Conservation (phyloP, 2,113 vertebrate genomes). For the Calyptomena viridis region DNA sequence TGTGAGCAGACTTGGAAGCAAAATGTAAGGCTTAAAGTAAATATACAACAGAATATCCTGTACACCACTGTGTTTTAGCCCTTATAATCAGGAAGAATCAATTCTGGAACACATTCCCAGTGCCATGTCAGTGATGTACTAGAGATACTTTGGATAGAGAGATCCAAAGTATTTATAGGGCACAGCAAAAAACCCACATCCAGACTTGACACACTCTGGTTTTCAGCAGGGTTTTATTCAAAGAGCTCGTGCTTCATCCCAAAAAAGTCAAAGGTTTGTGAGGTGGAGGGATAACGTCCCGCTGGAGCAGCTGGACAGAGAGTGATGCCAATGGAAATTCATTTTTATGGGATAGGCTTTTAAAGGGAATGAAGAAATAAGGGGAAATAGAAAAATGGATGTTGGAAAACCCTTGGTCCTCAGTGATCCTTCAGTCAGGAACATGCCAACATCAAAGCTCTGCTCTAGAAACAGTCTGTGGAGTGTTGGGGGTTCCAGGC, state of each 20-base stretch:
- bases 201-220: neutral
- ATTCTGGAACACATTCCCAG: neutral
- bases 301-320: neutral
- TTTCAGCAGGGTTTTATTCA: neutral
- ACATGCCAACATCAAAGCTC: neutral
- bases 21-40: neutral
- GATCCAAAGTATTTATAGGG: neutral
- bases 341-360: neutral
- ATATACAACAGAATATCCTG: neutral
- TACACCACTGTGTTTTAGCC: neutral
- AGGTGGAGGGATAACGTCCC: neutral
- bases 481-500: neutral
- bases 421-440: neutral
- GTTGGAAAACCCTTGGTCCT: rapidly evolving
- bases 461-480: neutral
- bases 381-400: neutral
- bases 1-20: neutral
- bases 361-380: neutral
- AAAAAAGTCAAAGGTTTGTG: neutral
- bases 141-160: neutral
- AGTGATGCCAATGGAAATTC: neutral
- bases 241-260: neutral
- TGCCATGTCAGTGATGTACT: neutral
- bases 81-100: neutral
- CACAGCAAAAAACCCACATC: neutral